A percentile compares a stretch with the other conserved stretches of the same genome.
These are phyloP conservation scores for Alviniconcha strummeri DNA, from an alignment of 2,888 invertebrate genomes.

Conservation along the genomic window DNA sequence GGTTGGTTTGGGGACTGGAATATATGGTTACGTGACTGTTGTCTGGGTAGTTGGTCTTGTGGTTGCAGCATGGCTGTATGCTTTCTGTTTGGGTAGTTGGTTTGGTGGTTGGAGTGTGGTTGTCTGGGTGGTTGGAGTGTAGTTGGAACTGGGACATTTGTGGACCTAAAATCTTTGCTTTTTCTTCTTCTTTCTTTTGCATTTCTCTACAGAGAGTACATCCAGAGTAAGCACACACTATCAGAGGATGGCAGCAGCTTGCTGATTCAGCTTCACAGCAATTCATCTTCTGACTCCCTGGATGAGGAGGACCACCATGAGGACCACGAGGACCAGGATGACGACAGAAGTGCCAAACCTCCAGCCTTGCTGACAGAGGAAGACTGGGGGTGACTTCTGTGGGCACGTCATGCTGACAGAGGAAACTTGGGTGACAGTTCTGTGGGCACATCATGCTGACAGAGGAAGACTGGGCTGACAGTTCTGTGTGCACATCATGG, in stretches of 20 bases:
- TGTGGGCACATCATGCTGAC: too few species aligned
- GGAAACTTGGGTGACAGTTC: too few species aligned
- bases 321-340: background rate
- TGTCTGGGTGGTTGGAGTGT: background rate
- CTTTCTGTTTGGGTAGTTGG: background rate
- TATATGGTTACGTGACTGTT: too few species aligned
- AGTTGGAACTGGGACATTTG: background rate
- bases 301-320: background rate
- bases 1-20: too few species aligned
- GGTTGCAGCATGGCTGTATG: too few species aligned
- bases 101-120: background rate
- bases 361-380: background rate
- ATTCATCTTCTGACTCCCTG: background rate
- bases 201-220: background rate
- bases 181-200: background rate
- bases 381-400: too few species aligned
- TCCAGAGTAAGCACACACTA: background rate
- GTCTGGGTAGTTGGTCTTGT: too few species aligned
- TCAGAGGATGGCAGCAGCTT: background rate
- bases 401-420: too few species aligned
- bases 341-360: background rate
- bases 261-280: background rate
- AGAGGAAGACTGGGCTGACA: too few species aligned
- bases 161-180: background rate
- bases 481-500: too few species aligned